phyloP scores from a whole-genome alignment of 2,797 vertebrate genomes.

The Parauchenoglanis punctatus region DNA sequence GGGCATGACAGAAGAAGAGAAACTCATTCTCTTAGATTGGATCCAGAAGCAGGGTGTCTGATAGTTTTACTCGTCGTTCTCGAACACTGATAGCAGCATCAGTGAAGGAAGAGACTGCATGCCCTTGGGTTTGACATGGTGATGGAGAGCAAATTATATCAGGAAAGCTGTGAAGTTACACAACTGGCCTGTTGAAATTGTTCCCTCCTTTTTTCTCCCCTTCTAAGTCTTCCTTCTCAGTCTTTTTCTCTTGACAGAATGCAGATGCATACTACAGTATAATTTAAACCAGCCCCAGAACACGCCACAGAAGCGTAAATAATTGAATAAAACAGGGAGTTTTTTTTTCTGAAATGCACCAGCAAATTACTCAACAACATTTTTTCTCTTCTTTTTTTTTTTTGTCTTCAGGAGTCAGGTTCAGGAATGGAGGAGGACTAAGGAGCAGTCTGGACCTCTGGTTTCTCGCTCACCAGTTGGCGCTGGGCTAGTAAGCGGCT shows the following conservation, averaged over 20 bases:
- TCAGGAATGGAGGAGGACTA: slow-evolving; percentile 54
- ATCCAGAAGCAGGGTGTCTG: slow-evolving; percentile 56
- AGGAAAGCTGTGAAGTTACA: slow-evolving; percentile 70
- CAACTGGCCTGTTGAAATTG: slow-evolving; percentile 57
- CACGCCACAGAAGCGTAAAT: slow-evolving; percentile 79
- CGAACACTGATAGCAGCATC: slow-evolving; percentile 67
- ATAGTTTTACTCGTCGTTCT: slow-evolving; percentile 58
- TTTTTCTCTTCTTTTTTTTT: slow-evolving; percentile 55
- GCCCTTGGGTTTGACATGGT: slow-evolving; percentile 68
- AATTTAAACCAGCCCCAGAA: slow-evolving; percentile 73
- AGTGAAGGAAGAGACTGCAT: slow-evolving; percentile 61
- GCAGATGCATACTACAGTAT: slow-evolving; percentile 63
- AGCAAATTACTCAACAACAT: slow-evolving; percentile 74
- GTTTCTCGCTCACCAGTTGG: slow-evolving; percentile 66
- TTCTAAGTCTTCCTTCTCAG: background rate
- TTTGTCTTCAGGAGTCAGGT: slow-evolving; percentile 54
- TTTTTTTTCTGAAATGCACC: slow-evolving; percentile 72
- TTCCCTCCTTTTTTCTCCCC: slow-evolving; percentile 32
- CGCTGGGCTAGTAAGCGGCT: slow-evolving; percentile 67
- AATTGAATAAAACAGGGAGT: slow-evolving; percentile 77
- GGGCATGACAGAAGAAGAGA: slow-evolving; percentile 29
- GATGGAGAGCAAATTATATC: slow-evolving; percentile 64
- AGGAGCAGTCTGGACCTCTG: slow-evolving; percentile 12
- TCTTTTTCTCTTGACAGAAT: slow-evolving; percentile 49
- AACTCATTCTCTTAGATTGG: slow-evolving; percentile 48